Conservation (phyloP, 2,888 invertebrate species). For the Aradus depressus region DNA sequence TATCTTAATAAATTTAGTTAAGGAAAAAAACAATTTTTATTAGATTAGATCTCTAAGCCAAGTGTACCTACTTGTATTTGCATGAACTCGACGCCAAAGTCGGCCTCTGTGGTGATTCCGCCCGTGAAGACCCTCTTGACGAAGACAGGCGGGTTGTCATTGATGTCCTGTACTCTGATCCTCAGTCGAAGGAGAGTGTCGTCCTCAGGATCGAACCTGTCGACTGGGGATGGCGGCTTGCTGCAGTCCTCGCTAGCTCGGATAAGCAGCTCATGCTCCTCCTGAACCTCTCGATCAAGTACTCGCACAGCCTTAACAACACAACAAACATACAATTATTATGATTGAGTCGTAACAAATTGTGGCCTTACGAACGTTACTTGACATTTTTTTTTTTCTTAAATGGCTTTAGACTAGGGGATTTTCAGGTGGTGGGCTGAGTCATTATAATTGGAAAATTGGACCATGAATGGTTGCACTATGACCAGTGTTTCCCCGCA, state of each 20-base stretch:
- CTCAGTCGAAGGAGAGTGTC: constrained; percentile 59
- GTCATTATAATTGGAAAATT: no score
- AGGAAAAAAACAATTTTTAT: no score
- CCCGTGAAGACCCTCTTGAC: constrained; percentile 74
- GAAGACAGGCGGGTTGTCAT: constrained; percentile 84
- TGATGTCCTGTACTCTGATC: constrained; percentile 67
- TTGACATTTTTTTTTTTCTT: no score
- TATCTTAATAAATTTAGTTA: no score
- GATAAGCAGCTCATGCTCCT: constrained; percentile 57
- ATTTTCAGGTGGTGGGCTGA: no score
- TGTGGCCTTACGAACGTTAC: no score
- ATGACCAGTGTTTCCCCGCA: no score
- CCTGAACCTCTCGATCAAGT: constrained; percentile 61
- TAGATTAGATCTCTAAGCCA: no score
- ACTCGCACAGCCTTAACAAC: constrained; percentile 49
- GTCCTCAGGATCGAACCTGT: constrained; percentile 39
- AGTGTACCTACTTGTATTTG: constrained; percentile 53
- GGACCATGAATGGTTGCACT: no score
- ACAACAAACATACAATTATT: neutral
- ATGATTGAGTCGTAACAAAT: no score
- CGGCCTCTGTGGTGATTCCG: constrained; percentile 85
- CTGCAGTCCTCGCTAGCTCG: constrained; percentile 77
- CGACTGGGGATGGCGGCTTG: constrained; percentile 43
- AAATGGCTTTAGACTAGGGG: no score
- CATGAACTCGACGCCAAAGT: constrained; percentile 82